phyloP scores from a whole-genome alignment of 2,113 vertebrate genomes.

The Mastomys coucha region DNA sequence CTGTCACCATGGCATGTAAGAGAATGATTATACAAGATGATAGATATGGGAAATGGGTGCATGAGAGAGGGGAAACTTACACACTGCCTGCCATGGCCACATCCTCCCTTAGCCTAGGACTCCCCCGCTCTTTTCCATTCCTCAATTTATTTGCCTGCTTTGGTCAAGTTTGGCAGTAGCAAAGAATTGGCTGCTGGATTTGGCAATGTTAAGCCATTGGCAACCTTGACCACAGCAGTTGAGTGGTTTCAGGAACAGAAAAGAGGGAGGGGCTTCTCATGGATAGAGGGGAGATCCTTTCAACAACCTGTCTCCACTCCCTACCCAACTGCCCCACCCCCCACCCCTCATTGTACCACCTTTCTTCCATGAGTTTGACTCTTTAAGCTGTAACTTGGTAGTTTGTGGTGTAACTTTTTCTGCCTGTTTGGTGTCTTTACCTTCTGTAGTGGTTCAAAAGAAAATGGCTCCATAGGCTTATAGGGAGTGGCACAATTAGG shows the following conservation, averaged over 20 bases:
- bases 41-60: background rate
- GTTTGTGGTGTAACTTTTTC: background rate
- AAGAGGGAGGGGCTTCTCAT: background rate
- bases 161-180: background rate
- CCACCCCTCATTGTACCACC: background rate
- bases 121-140: background rate
- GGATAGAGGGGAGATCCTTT: background rate
- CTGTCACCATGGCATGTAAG: background rate
- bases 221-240: background rate
- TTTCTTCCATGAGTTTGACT: background rate
- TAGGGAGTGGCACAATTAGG: background rate
- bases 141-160: background rate
- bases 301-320: background rate
- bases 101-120: background rate
- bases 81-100: background rate
- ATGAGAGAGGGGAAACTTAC: background rate
- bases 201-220: background rate
- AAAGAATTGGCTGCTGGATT: background rate
- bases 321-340: background rate
- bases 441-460: background rate
- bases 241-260: background rate
- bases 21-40: background rate
- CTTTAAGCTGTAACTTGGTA: background rate
- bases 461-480: background rate
- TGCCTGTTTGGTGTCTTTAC: background rate